These are phyloP conservation scores for Panagrolaimus sp. DNA, from an alignment of 1,140 invertebrate species.

Conservation along the genomic window DNA sequence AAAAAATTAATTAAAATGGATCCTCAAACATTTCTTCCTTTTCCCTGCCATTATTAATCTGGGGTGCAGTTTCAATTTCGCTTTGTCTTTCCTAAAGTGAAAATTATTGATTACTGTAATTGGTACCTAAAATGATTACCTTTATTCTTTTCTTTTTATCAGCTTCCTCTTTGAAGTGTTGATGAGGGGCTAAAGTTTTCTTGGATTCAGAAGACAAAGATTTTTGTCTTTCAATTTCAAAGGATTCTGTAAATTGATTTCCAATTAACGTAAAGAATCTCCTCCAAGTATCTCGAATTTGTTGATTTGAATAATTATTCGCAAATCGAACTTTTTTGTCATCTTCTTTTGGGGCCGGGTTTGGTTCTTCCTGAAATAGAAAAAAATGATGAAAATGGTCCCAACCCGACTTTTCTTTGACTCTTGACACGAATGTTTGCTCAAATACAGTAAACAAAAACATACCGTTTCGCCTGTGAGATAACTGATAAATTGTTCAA, in stretches of 20 bases:
- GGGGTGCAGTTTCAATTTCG: slow-evolving; percentile 23
- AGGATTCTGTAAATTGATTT: slow-evolving; percentile 35
- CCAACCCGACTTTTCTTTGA: neutral
- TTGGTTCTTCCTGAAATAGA: slow-evolving; percentile 23
- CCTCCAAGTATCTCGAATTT: slow-evolving; percentile 32
- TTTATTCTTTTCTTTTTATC: slow-evolving; percentile 30
- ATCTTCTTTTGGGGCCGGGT: slow-evolving; percentile 25
- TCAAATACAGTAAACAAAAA: slow-evolving; percentile 18
- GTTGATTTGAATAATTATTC: slow-evolving; percentile 32
- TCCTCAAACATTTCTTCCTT: slow-evolving; percentile 39
- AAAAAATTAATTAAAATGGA: slow-evolving; percentile 33
- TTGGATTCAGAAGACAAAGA: slow-evolving; percentile 36
- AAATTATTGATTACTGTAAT: slow-evolving; percentile 1
- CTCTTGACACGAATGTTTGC: neutral
- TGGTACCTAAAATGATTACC: neutral
- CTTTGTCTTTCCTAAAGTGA: slow-evolving; percentile 37
- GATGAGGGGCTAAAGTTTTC: slow-evolving; percentile 37
- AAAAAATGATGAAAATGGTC: too few species aligned
- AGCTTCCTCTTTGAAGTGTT: slow-evolving; percentile 35
- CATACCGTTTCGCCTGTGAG: slow-evolving; percentile 37
- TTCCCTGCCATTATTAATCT: slow-evolving; percentile 1
- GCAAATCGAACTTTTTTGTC: slow-evolving; percentile 42
- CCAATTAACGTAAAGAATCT: slow-evolving; percentile 33
- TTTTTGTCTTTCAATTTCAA: slow-evolving; percentile 40
- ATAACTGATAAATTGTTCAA: slow-evolving; percentile 44